Evolutionary conservation across 2,888 invertebrate genomes (phyloP), one percentile per base, ranked within the genome.

Genomic region (Parnassius apollo): DNA sequence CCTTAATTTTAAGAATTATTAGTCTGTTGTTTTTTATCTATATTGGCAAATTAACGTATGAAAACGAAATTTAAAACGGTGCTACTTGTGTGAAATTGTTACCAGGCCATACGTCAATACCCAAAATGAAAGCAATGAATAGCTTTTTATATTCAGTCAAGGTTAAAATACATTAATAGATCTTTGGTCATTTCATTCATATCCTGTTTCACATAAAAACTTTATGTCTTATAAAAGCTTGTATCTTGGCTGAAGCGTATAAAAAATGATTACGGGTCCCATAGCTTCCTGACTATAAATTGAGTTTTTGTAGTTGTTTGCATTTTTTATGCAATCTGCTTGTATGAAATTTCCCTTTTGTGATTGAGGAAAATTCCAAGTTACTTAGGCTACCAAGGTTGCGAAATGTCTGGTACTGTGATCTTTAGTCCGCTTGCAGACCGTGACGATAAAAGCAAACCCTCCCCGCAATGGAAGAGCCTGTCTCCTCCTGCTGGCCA

Each of bases 171-270:
- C n/a, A 42, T 25, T 50, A 9, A 10, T 42, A 2, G 42, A 45
- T 53, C 11, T 35, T 49, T 50, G 49, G 48, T 53, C 8, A 42
- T 56, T 61, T 57, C 11, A 3, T n/a, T 56, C 44, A 51, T 42
- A 62, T 62, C 52, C 53, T 42, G 57, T 12, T 57, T 57, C 35
- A 22, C 51, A 22, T 42, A 57, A 57, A 61, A 57, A 68, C 65
- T 65, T 58, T 57, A 11, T 2, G 8, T 44, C 44, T 9, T 44
- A 44, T 44, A 44, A 44, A 44, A 44, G 10, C 10, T 44, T 44
- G 13, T 52, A 35, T 46, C 61, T 50, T 44, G 56, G 45, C n/a
- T 44, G 62, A 48, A 57, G 62, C 62, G 53, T 53, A 12, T 22
- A 61, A 46, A 46, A 52, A 52, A 57, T 61, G 51, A 61, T 51